Evolutionary conservation across 1,140 invertebrate species (phyloP), one percentile per base, ranked within the genome.

Genomic region (Choristoneura fumiferana): DNA sequence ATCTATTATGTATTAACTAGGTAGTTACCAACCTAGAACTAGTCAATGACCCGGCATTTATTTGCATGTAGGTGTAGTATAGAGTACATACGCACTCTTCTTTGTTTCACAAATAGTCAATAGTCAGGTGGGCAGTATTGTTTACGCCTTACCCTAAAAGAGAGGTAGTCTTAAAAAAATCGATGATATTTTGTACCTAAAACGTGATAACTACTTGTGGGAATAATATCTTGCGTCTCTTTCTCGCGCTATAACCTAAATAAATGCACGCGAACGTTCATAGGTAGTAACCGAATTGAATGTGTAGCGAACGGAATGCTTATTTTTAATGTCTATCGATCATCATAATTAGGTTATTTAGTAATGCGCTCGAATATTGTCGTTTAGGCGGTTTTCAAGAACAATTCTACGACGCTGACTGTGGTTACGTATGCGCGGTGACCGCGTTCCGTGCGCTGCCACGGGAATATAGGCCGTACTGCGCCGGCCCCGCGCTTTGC

Each of bases 1-100:
- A 29, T 6, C 57, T 65, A 66, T 65, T 66, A 60, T 71, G 62
- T 58, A 67, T 69, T 72, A 66, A 70, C 70, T 76, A 58, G 60
- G 58, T 68, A 58, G 54, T 60, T 36, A 55, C 63, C 22, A 29
- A 66, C 60, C 57, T 54, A 67, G 65, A 66, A 62, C 70, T 80
- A 84, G 81, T 84, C 84, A 84, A 76, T 81, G 84, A 84, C 80
- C 81, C 78, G 78, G 81, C 73, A 73, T 76, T 29, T 78, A 81
- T 83, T 81, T 81, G 72, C 69, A 76, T 79, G 75, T 81, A 76
- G 69, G 73, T 76, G 72, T 85, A 72, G 64, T 67, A 58, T 69
- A 52, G 71, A n/a, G 61, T 76, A 68, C 22, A 4, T 22, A 69
- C 70, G 63, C 58, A 70, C 57, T 66, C 62, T 78, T 77, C 76